Evolutionary conservation across 64 coral and sea anemone genomes (phyloP), one percentile per base, ranked within the genome.

Genomic region (Pocillopora verrucosa): DNA sequence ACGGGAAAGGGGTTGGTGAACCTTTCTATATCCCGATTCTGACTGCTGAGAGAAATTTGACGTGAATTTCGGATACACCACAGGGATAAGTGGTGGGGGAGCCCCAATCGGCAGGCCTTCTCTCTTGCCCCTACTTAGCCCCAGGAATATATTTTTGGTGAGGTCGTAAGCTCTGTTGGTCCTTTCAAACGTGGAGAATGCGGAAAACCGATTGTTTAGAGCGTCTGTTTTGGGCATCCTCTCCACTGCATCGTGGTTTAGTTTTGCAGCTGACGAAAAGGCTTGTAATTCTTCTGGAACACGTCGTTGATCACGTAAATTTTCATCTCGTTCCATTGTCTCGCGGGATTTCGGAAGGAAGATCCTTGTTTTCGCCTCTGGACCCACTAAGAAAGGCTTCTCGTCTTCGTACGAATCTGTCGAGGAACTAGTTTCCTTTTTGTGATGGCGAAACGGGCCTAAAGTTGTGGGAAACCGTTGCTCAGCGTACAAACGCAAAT

Each of bases 291-390:
- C 64, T 10, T 85, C 64, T n/a, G 63, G 10, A 11, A 56, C 11
- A 10, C 9, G 65, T 16, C 64, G 69, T 57, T 85, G 20, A 38
- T 14, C 65, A 63, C 82, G 11, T 5, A 72, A n/a, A 85, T 65
- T 35, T 19, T 35, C 61, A 2, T 83, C 80, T 24, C 20, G 36
- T n/a, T 72, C 65, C 5, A 85, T 14, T 22, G 11, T 34, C 35
- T 72, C 82, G 64, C 57, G 82, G 26, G 63, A 13, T 72, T 85
- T 85, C 38, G 82, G 82, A 16, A 85, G 82, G 68, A 85, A 85
- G 26, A 85, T 85, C 17, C 82, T 85, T 14, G 82, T 85, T 37
- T 65, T 85, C 56, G 82, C 35, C 64, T 85, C 82, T 51, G 82
- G 82, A 65, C 63, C 82, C 13, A 72, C 35, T 13, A 85, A 25